Conservation (phyloP, 2,113 vertebrate genomes). For the Corythornis vintsioides region DNA sequence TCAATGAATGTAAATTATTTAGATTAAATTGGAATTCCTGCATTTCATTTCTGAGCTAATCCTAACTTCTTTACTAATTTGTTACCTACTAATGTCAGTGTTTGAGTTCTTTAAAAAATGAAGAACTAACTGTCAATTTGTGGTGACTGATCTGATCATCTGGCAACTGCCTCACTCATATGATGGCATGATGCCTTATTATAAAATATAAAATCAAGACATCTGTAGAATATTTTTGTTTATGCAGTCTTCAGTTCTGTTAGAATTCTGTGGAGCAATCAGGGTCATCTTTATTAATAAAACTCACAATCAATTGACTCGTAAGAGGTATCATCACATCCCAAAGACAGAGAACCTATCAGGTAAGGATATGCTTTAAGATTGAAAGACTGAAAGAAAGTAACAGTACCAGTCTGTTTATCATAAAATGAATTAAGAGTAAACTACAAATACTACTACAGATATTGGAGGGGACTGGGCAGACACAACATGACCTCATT, state of each 20-base stretch:
- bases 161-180: background rate
- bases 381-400: background rate
- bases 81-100: background rate
- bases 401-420: background rate
- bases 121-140: background rate
- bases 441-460: background rate
- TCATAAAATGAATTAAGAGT: background rate
- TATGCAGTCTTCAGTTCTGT: background rate
- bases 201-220: background rate
- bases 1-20: background rate
- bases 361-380: background rate
- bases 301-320: background rate
- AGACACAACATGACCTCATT: background rate
- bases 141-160: background rate
- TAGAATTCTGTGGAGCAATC: background rate
- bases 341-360: background rate
- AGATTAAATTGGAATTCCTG: background rate
- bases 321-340: background rate
- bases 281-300: background rate
- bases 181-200: background rate
- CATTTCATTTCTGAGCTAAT: background rate
- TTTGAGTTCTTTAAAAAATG: background rate
- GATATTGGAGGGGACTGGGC: no score
- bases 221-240: background rate
- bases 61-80: background rate